These are phyloP conservation scores for Ovis canadensis DNA, from an alignment of 2,113 vertebrate species.

Conservation along the genomic window DNA sequence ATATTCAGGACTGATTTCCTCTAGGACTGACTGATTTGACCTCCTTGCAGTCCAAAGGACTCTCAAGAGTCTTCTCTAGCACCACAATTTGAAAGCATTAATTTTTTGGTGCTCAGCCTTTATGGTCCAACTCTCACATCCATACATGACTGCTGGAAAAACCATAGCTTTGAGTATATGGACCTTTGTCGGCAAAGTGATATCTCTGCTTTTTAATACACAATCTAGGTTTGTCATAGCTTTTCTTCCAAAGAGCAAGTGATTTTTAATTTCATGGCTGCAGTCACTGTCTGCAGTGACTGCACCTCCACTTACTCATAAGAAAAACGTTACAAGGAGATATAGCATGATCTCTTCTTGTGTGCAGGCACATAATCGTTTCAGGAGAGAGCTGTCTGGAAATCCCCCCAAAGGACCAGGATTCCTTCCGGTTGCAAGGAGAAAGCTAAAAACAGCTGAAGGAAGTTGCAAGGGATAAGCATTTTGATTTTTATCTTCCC, in stretches of 20 bases:
- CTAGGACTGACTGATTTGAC: neutral
- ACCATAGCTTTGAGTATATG: neutral
- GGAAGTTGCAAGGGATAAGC: neutral
- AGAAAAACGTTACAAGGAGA: neutral
- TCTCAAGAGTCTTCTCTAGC: neutral
- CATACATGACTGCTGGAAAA: neutral
- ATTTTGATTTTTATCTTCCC: neutral
- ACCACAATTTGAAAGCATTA: neutral
- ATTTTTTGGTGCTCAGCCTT: neutral
- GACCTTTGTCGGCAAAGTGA: neutral
- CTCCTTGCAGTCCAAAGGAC: neutral
- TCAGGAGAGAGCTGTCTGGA: neutral
- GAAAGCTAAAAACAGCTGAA: neutral
- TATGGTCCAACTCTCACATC: neutral
- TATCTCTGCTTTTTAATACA: neutral
- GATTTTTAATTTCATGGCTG: neutral
- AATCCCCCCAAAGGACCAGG: neutral
- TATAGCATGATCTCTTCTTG: neutral
- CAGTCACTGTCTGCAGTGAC: neutral
- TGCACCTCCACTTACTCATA: neutral
- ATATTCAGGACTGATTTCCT: neutral
- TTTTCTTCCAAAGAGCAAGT: neutral
- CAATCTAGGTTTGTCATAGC: neutral
- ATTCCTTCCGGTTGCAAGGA: neutral
- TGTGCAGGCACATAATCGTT: neutral